Conservation (phyloP, 2,113 vertebrate genomes). For the Mastomys coucha region DNA sequence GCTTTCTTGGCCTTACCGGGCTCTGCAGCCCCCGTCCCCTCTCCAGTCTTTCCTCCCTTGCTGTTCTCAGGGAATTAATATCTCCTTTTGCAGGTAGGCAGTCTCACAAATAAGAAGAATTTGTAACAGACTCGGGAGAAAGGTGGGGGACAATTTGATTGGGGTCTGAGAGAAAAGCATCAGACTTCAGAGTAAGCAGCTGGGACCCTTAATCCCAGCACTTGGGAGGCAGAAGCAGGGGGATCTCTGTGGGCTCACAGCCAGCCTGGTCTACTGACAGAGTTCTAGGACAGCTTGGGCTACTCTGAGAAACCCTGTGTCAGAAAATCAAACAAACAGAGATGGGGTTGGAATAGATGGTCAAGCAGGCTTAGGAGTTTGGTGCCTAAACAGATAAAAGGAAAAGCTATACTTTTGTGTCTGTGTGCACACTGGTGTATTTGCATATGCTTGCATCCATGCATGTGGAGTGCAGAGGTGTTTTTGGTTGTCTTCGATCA, state of each 20-base stretch:
- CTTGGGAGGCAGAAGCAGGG: no score
- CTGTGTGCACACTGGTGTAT: neutral
- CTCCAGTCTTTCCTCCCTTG: neutral
- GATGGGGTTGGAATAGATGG: neutral
- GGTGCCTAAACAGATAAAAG: neutral
- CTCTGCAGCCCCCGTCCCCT: no score
- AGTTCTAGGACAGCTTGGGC: no score
- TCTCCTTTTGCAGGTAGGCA: no score
- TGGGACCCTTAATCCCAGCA: no score
- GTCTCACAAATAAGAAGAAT: neutral
- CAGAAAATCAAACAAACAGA: neutral
- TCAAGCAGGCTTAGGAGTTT: neutral
- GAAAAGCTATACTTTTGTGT: neutral
- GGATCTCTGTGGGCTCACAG: no score
- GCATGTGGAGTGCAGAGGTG: neutral
- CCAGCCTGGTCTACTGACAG: no score
- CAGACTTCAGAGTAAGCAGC: neutral
- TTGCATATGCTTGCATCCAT: neutral
- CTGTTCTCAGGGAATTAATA: neutral
- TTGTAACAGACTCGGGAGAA: neutral
- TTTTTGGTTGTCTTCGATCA: neutral
- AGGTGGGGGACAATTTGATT: neutral
- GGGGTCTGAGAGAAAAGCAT: neutral
- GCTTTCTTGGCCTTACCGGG: neutral
- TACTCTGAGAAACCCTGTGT: neutral